Percentiles rank a stretch among this genome's conserved stretches.
phyloP scores from a whole-genome alignment of 1,140 invertebrate genomes.

The Apis florea region DNA sequence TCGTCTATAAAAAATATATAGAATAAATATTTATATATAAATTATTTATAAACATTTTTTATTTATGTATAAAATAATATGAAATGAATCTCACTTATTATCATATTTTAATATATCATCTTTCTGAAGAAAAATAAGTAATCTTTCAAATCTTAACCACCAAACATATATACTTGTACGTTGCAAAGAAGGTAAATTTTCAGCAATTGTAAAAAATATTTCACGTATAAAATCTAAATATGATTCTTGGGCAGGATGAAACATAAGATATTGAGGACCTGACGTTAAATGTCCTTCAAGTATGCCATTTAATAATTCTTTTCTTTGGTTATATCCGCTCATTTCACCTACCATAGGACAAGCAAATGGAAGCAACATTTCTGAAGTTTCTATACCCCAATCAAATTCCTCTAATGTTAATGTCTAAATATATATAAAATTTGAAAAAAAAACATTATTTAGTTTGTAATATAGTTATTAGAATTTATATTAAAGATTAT shows the following conservation, averaged over 20 bases:
- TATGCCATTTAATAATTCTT: slow-evolving; percentile 76
- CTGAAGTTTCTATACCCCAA: slow-evolving; percentile 81
- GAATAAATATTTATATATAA: neutral
- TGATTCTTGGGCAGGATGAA: slow-evolving; percentile 82
- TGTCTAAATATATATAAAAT: slow-evolving; percentile 65
- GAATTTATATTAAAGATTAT: neutral
- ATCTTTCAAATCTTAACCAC: slow-evolving; percentile 83
- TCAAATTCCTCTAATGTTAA: slow-evolving; percentile 78
- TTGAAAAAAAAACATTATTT: slow-evolving; percentile 10
- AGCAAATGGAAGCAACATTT: slow-evolving; percentile 79
- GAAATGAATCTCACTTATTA: slow-evolving; percentile 58
- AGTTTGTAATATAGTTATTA: neutral
- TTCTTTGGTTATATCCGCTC: slow-evolving; percentile 68
- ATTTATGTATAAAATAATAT: neutral
- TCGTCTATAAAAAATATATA: slow-evolving; percentile 58
- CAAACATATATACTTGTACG: slow-evolving; percentile 81
- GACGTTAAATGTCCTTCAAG: slow-evolving; percentile 77
- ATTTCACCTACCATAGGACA: slow-evolving; percentile 74
- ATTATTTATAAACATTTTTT: neutral
- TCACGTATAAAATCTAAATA: slow-evolving; percentile 81
- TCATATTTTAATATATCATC: slow-evolving; percentile 74
- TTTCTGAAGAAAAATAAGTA: slow-evolving; percentile 80
- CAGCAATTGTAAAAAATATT: slow-evolving; percentile 70
- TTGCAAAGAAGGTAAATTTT: slow-evolving; percentile 65
- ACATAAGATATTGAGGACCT: slow-evolving; percentile 83